A percentile compares a stretch with the other conserved stretches of the same genome.
These are phyloP conservation scores for Gobius niger DNA, from an alignment of 2,113 vertebrate genomes.

Conservation along the genomic window DNA sequence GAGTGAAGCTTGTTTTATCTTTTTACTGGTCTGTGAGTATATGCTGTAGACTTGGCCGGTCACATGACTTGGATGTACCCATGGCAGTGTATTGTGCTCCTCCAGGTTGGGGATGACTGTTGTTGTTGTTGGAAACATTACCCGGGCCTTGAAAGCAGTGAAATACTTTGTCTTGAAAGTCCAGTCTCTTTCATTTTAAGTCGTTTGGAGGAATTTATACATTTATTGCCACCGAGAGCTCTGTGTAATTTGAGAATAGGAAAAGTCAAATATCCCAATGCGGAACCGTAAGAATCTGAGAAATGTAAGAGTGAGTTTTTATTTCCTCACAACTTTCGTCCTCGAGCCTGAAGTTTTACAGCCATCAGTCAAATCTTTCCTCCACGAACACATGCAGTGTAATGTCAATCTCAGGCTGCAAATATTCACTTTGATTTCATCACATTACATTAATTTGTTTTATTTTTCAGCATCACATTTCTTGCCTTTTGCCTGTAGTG, in stretches of 20 bases:
- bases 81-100: too few species aligned
- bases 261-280: conserved; percentile 25
- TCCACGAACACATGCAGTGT: conserved; percentile 4
- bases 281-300: conserved; percentile 35
- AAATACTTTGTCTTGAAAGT: background rate
- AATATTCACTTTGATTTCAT: background rate
- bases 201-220: background rate
- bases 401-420: background rate
- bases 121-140: too few species aligned
- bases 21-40: conserved; percentile 23
- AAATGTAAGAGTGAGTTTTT: conserved; percentile 32
- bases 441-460: background rate
- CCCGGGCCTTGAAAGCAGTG: too few species aligned
- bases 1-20: conserved; percentile 33
- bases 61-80: background rate
- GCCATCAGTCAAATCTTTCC: conserved; percentile 9
- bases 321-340: conserved; percentile 22
- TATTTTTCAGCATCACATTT: background rate
- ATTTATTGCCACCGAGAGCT: background rate
- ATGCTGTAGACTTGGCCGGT: background rate
- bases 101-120: too few species aligned
- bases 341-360: conserved; percentile 3
- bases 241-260: conserved; percentile 9
- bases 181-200: background rate
- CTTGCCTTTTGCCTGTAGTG: too few species aligned